Evolutionary conservation across 2,888 invertebrate genomes (phyloP).

Genomic region (Criorhina ranunculi): DNA sequence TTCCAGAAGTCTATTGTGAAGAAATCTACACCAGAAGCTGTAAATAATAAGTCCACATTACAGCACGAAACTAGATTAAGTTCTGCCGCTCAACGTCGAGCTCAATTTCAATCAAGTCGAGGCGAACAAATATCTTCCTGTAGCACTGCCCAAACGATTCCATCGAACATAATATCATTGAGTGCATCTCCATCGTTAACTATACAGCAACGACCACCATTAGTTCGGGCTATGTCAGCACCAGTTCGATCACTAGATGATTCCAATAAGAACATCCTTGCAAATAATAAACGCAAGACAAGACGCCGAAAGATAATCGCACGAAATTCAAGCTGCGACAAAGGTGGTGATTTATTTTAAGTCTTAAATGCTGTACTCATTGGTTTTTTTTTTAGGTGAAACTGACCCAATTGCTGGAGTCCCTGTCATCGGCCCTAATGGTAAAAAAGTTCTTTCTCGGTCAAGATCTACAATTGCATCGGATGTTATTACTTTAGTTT

Average conservation of each 20-base stretch:
- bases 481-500: slow-evolving; percentile 88
- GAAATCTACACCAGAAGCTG: slow-evolving; percentile 1
- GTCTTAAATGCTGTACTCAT: not conserved
- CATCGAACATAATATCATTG: slow-evolving; percentile 46
- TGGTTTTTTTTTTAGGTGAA: slow-evolving; percentile 24
- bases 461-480: slow-evolving; percentile 82
- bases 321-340: slow-evolving; percentile 78
- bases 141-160: slow-evolving; percentile 13
- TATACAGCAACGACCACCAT: slow-evolving; percentile 82
- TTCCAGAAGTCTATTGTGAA: not conserved
- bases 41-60: not conserved
- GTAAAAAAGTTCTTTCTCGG: slow-evolving; percentile 80
- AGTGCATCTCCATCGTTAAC: slow-evolving; percentile 80
- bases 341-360: slow-evolving; percentile 28
- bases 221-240: slow-evolving; percentile 85
- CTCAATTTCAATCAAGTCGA: slow-evolving; percentile 78
- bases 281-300: slow-evolving; percentile 81
- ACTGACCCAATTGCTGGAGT: slow-evolving; percentile 22
- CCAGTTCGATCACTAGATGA: slow-evolving; percentile 83
- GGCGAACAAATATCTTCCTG: slow-evolving; percentile 37
- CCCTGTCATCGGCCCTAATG: slow-evolving; percentile 30
- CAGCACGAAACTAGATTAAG: slow-evolving; percentile 33
- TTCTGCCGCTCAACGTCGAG: slow-evolving; percentile 77
- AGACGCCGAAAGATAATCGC: slow-evolving; percentile 81
- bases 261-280: slow-evolving; percentile 79